phyloP scores from a whole-genome alignment of 2,113 vertebrate species.

The Apteryx mantelli region DNA sequence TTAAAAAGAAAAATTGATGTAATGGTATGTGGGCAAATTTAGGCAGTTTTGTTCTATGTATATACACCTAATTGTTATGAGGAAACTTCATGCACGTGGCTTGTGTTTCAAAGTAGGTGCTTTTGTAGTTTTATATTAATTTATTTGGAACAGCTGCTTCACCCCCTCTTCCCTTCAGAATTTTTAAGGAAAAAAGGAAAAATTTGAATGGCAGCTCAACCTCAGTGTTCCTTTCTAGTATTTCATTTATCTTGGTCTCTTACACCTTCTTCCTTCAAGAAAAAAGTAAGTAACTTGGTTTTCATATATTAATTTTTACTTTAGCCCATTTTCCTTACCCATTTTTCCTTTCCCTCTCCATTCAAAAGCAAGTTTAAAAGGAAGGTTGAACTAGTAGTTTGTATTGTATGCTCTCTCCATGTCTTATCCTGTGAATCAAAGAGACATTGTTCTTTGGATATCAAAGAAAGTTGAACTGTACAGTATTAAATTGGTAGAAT shows the following conservation, averaged over 20 bases:
- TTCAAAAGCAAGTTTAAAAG: background rate
- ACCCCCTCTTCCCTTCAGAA: background rate
- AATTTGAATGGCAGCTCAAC: background rate
- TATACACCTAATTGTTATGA: background rate
- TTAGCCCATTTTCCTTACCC: background rate
- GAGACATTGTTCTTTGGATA: background rate
- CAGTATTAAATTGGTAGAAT: background rate
- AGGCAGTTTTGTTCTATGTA: slow-evolving; percentile 18
- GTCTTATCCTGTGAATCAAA: background rate
- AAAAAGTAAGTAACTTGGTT: background rate
- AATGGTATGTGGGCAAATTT: slow-evolving; percentile 26
- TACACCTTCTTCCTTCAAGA: background rate
- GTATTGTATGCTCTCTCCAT: background rate
- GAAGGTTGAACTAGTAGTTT: background rate
- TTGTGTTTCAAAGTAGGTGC: background rate
- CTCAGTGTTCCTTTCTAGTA: background rate
- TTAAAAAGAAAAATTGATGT: slow-evolving; percentile 55
- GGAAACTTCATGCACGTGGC: background rate
- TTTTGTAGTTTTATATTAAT: background rate
- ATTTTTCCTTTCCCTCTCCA: background rate
- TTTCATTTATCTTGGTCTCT: background rate
- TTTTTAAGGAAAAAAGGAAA: slow-evolving; percentile 9
- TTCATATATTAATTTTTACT: background rate
- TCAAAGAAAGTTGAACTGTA: background rate
- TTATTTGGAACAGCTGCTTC: background rate